These are phyloP conservation scores for Pelecanus crispus DNA, from an alignment of 2,113 vertebrate genomes.

Conservation along the genomic window DNA sequence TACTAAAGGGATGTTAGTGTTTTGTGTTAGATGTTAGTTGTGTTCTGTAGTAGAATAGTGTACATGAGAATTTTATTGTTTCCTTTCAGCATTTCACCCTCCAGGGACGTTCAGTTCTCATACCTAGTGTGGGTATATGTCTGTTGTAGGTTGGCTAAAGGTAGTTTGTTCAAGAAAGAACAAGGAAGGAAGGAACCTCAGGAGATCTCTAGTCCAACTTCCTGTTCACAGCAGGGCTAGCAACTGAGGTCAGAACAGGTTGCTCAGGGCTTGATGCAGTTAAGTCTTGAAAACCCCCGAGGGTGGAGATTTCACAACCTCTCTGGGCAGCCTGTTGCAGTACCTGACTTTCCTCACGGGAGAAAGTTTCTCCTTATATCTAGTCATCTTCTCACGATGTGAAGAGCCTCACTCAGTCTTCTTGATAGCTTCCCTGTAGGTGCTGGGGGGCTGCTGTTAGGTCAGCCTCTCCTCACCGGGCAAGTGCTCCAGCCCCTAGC, in stretches of 20 bases:
- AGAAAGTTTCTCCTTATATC: neutral
- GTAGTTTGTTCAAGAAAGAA: neutral
- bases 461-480: neutral
- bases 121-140: neutral
- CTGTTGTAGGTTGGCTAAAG: neutral
- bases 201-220: neutral
- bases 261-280: neutral
- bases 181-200: neutral
- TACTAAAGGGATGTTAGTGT: neutral
- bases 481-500: neutral
- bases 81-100: neutral
- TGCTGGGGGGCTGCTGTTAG: neutral
- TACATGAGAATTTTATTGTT: neutral
- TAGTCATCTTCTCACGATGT: neutral
- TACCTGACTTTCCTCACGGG: neutral
- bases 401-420: fast-evolving
- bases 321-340: neutral
- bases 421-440: neutral
- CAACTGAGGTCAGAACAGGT: neutral
- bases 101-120: neutral
- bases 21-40: neutral
- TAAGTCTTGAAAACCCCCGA: neutral
- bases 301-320: neutral
- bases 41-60: neutral
- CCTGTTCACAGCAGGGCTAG: neutral